Base-by-base conservation (phyloP, 2,888 invertebrate species). In the Andrena minutula region DNA sequence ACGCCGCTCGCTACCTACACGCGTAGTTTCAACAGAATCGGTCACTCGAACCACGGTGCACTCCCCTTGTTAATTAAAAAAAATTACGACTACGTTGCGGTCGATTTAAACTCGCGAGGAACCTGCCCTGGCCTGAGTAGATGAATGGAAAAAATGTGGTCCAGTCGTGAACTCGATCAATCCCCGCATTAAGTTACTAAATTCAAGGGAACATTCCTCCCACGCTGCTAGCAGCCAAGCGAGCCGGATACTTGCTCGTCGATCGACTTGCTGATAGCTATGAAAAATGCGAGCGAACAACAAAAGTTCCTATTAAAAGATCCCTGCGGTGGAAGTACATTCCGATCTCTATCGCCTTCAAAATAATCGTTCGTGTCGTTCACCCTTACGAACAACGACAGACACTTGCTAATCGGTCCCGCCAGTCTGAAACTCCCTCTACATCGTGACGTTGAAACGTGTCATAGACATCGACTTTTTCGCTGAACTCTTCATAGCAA, bases 121-220 rank as follows among this genome's bases (percentile, higher is more conserved):
- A 79, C 69, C 63, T 63, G 68, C 20, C 68, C 65, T 76, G 63
- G 12, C 71, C 41, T 47, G 56, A 76, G 58, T 51, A 26, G 47
- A 30, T 5, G 51, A 32, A 41, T 41, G 16, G 58, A 41, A 70
- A 49, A 41, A 47, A 16, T 53, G 68, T 26, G 41, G 41, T 47
- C 16, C 32, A 16, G 69, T 20, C n/a, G 51, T 51, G 32, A 51
- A 69, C 20, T 32, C 32, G 35, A 75, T 58, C 5, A 8, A 10
- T 49, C 10, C 12, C 23, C 16, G 41, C 6, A 8, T 6, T 47
- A 41, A 41, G 32, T 7, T 32, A 35, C n/a, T 16, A 53, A 23
- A 56, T 35, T 41, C 60, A 26, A 30, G 10, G 35, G 16, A 10
- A 28, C 10, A 4, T 20, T 47, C 53, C 16, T 20, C 56, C 3